A percentile compares a stretch with the other conserved stretches of the same genome.
Conservation (phyloP, 2,113 vertebrate species). For the Vicugna pacos region DNA sequence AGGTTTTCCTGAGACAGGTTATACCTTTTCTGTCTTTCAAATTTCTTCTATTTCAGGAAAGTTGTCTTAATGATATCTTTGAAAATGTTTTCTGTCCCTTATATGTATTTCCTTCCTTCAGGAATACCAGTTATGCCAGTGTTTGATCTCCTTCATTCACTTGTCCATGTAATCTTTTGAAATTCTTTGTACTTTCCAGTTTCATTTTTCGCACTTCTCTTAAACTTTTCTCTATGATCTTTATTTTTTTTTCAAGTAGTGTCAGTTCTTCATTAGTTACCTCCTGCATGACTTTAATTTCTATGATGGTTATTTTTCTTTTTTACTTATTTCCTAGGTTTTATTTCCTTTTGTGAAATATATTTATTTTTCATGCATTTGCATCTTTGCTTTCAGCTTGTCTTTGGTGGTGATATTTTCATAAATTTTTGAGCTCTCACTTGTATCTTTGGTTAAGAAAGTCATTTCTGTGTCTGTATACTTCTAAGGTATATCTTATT, state of each 20-base stretch:
- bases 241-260: background rate
- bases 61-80: background rate
- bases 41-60: slow-evolving; percentile 38
- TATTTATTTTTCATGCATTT: background rate
- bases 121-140: background rate
- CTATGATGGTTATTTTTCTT: background rate
- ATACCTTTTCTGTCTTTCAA: background rate
- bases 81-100: background rate
- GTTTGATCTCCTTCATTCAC: background rate
- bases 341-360: slow-evolving; percentile 17
- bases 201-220: background rate
- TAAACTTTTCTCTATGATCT: background rate
- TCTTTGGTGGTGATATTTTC: background rate
- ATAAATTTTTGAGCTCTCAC: background rate
- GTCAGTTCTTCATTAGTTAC: background rate
- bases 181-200: background rate
- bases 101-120: background rate
- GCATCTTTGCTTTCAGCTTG: background rate
- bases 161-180: background rate
- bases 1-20: background rate
- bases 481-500: background rate
- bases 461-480: background rate
- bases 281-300: background rate
- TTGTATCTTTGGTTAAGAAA: background rate
- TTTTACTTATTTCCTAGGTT: slow-evolving; percentile 19